Evolutionary conservation across 2,888 invertebrate genomes (phyloP), one percentile per base, ranked within the genome.

Genomic region (Mythimna loreyi): DNA sequence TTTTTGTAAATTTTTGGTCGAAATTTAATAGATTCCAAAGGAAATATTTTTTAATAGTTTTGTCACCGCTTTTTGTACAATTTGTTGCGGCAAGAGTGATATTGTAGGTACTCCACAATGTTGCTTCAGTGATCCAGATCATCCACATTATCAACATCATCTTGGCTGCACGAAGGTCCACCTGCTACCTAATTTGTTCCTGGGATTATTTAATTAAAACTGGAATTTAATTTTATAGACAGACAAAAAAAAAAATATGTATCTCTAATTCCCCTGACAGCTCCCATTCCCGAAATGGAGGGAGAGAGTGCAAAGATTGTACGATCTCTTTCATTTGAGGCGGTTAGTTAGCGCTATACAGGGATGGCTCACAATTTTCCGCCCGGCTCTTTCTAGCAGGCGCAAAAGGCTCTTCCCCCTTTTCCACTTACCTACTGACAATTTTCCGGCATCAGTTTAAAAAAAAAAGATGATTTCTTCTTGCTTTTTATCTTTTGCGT

Each of bases 341-440:
- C 30, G 40, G 55, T 25, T 43, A 53, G 49, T 65, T 21, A 49
- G 40, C 47, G 25, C 25, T 25, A 25, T 49, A n/a, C 7, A 53
- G 45, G 47, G 19, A 28, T 4, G n/a, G 47, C 53, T 63, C 55
- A 33, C 19, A 43, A 64, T 53, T 40, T 73, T 43, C 21, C 43
- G 25, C 19, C 21, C 43, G 21, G 49, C 74, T 71, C 74, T 70
- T 65, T 70, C 73, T 73, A 30, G n/a, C 55, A 9, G 6, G 16
- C 30, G 16, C 5, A 21, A 55, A 30, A 25, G 40, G 16, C 25
- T 43, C 23, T 21, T n/a, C 23, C 30, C 30, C n/a, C 40, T 40
- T 65, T 23, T 9, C 2, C 21, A 47, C 21, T 30, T 30, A 13
- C 16, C 11, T 13, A 30, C n/a, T 47, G 30, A 70, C 40, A 19